Base-by-base conservation (phyloP, 2,888 invertebrate genomes). In the Auanema sp. region DNA sequence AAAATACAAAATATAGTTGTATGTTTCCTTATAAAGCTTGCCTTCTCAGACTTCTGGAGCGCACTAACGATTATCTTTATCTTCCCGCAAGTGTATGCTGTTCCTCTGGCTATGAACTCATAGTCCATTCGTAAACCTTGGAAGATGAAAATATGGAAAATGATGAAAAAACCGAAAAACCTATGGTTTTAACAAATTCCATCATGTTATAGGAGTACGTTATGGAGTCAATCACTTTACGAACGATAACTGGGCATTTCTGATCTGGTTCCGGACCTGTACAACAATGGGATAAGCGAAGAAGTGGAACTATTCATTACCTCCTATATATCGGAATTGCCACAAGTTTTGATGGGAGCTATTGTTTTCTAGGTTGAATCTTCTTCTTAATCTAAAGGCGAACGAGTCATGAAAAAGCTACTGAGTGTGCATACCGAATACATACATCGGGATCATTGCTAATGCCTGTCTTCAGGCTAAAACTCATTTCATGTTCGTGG, bases 401-500 rank as follows among this genome's bases (percentile, higher is more conserved):
- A 21, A 2, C 5, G 24, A 52, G 14, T 14, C 5, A 52, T 4
- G 6, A 3, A 21, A n/a, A 52, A 47, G 21, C 52, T 52, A 8
- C n/a, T 52, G 11, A 50, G 18, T 14, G 11, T 50, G 14, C 58
- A 24, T 21, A 75, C 75, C 72, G 68, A 14, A 76, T 67, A 5
- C 70, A 65, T 10, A 72, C 69, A 63, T 76, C 74, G 2, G 76
- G 68, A 21, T 61, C 65, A 11, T 57, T 33, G 16, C 62, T 64
- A 1, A 21, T 8, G 23, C 58, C 55, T 4, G 69, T 65, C 16
- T 68, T 61, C n/a, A 76, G 61, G 47, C 69, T 70, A 64, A 74
- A 76, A 10, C 65, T 65, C 74, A 76, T 71, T 41, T 76, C 76
- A 57, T 76, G 76, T 58, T 76, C 76, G 41, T 60, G 65, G 58